Evolutionary conservation across 2,113 vertebrate genomes (phyloP), one percentile per base, ranked within the genome.

Genomic region (Odobenus rosmarus): DNA sequence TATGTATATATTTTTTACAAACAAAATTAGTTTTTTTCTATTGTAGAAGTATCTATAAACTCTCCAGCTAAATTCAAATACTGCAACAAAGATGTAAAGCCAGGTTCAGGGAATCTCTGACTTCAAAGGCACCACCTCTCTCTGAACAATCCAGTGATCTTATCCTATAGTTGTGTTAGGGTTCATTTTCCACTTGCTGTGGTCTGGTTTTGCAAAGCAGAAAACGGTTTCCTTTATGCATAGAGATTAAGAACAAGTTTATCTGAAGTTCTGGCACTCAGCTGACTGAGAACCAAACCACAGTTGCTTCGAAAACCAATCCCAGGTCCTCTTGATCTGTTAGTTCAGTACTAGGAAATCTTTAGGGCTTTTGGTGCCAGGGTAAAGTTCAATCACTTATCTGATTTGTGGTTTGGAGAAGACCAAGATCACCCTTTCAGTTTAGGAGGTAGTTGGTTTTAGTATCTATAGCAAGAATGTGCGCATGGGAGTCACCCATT

Each of bases 391-490:
- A 97, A 3, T 76, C 77, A 77, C 86, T 97, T 53, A 23, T 92
- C 96, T 84, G 77, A 67, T 97, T 77, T 98, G 74, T 64, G 69
- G 5, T 85, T 96, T 87, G 88, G 90, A 94, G 94, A 89, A n/a
- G 61, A 39, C 0, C 21, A 8, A 19, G 81, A 51, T 21, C 9
- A 39, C 57, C 84, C 39, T 90, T 95, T 94, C 71, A 80, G 53
- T 82, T 82, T 71, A 55, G 46, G 51, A 57, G 53, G 4, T 85
- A 80, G 84, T 46, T 82, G 57, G 55, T 67, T 90, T 86, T 69
- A 85, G 69, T 94, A 57, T 92, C 36, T 83, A 1, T 12, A 57
- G 46, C 88, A 57, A 49, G 28, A 83, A 16, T 23, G 0, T 83
- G 16, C 53, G 36, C 36, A 13, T 51, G 21, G 61, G 69, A 71